Evolutionary conservation across 2,113 vertebrate genomes (phyloP).

Genomic region (Psittacula cyanocephala): DNA sequence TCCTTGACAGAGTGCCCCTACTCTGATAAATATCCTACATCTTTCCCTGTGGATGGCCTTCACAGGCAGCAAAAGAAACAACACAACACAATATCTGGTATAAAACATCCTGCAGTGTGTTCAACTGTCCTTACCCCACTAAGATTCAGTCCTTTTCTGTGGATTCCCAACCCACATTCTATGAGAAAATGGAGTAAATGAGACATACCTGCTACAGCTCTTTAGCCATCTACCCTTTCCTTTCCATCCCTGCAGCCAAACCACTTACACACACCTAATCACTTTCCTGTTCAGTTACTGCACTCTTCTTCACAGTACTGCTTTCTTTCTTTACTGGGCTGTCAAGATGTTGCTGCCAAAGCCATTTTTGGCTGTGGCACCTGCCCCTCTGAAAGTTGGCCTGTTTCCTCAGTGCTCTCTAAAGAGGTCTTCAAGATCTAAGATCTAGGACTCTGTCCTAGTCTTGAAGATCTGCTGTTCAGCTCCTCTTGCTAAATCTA

Average conservation of each 20-base stretch:
- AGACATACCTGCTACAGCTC: background rate
- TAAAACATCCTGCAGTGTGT: background rate
- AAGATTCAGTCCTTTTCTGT: background rate
- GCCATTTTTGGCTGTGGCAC: background rate
- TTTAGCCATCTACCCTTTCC: background rate
- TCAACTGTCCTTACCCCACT: background rate
- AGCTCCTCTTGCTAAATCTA: background rate
- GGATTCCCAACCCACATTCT: background rate
- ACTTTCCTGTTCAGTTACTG: background rate
- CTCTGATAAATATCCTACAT: background rate
- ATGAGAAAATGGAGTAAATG: background rate
- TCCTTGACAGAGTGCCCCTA: background rate
- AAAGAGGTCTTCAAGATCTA: background rate
- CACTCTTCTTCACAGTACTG: background rate
- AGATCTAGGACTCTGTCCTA: background rate
- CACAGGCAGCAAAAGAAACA: background rate
- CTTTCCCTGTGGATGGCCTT: background rate
- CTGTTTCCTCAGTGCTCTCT: background rate
- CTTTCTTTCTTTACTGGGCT: background rate
- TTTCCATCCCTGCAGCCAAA: background rate
- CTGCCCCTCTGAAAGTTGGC: background rate
- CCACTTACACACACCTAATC: background rate
- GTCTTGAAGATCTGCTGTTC: background rate
- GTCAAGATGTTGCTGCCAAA: background rate
- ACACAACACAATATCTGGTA: background rate